These are phyloP conservation scores for Emydura subglobosa DNA, from an alignment of 2,113 vertebrate genomes.

Conservation along the genomic window DNA sequence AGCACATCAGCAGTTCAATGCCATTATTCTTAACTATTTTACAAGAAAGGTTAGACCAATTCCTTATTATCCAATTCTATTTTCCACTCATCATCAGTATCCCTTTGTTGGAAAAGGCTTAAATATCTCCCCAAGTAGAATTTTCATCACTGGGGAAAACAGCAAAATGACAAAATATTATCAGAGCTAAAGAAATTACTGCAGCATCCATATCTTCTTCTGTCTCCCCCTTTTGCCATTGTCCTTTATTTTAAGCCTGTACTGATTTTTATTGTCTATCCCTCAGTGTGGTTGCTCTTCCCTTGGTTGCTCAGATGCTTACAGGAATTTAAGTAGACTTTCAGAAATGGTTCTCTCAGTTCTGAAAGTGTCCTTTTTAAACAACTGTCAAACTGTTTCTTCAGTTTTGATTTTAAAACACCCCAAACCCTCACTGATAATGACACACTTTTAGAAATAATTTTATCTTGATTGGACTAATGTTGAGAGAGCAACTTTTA, in stretches of 20 bases:
- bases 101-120: not conserved
- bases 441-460: not conserved
- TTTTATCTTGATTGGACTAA: not conserved
- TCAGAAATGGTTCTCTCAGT: not conserved
- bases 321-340: conserved; percentile 43
- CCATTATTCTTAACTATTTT: conserved; percentile 12
- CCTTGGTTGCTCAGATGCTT: not conserved
- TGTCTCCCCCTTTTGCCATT: not conserved
- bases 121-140: not conserved
- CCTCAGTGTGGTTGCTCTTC: not conserved
- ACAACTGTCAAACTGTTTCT: not conserved
- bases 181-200: not conserved
- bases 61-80: not conserved
- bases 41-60: not conserved
- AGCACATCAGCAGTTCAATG: not conserved
- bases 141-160: not conserved
- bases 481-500: not conserved
- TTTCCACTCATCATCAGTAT: not conserved
- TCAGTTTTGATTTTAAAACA: not conserved
- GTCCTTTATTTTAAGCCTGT: conserved; percentile 6
- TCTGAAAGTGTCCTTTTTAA: conserved; percentile 7
- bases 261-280: conserved; percentile 49
- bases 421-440: not conserved
- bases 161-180: not conserved
- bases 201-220: not conserved